Evolutionary conservation across 1,140 invertebrate species (phyloP).

Genomic region (Lepidurus apus): DNA sequence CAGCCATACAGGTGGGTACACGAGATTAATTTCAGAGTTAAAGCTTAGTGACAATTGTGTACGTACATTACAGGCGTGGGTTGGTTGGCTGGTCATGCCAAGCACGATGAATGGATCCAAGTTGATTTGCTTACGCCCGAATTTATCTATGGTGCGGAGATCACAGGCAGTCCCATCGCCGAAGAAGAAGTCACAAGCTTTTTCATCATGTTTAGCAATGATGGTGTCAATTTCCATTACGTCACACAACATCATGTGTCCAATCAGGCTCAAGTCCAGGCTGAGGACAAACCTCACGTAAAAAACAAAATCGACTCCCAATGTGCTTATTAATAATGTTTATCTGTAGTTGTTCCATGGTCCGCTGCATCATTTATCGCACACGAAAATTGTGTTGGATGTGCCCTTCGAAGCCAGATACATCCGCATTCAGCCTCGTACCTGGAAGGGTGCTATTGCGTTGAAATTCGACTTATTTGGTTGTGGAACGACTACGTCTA

Average conservation of each 20-base stretch:
- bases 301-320: not conserved
- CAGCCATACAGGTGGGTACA: slow-evolving; percentile 36
- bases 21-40: not conserved
- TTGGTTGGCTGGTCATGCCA: slow-evolving; percentile 57
- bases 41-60: slow-evolving; percentile 42
- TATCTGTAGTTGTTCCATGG: slow-evolving; percentile 61
- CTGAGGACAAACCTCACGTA: slow-evolving; percentile 4
- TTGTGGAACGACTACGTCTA: slow-evolving; percentile 48
- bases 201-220: slow-evolving; percentile 60
- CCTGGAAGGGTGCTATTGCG: slow-evolving; percentile 69
- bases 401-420: slow-evolving; percentile 64
- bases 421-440: slow-evolving; percentile 62
- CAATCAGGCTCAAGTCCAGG: not conserved
- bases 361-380: slow-evolving; percentile 55
- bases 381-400: slow-evolving; percentile 56
- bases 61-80: slow-evolving; percentile 33
- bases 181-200: slow-evolving; percentile 71
- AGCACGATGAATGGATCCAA: slow-evolving; percentile 62
- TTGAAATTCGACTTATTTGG: slow-evolving; percentile 68
- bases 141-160: slow-evolving; percentile 63
- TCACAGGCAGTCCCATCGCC: slow-evolving; percentile 56
- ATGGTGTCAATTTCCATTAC: slow-evolving; percentile 54
- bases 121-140: slow-evolving; percentile 57
- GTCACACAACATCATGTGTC: slow-evolving; percentile 43
- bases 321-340: not conserved